Base-by-base conservation (phyloP, 2,113 vertebrate genomes). In the Tretioscincus oriximinensis region DNA sequence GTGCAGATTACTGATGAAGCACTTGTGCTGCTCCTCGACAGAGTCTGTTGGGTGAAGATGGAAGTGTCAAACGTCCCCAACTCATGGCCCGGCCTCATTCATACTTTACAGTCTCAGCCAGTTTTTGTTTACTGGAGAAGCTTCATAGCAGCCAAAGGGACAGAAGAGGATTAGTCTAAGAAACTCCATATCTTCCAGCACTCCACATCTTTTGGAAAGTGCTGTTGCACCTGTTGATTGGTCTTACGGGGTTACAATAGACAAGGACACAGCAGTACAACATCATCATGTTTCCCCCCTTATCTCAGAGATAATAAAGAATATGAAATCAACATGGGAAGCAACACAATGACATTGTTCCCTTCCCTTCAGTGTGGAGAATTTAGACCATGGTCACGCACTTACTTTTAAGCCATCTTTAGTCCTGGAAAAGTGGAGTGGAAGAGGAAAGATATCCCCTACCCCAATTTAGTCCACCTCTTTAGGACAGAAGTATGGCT, bases 21-120 rank as follows among this genome's bases (percentile, higher is more conserved):
- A 92, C 96, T 96, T 95, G 95, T 96, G 92, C 96, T 95, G 96
- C 96, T 95, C 92, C 95, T 96, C 94, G 93, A 95, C 95, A 96
- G 95, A 93, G 94, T 95, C 90, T 65, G 90, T 81, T 93, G 92
- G 94, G 96, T 93, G 88, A 93, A 92, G 95, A 95, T 88, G 92
- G 93, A 96, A 96, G 95, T 95, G 93, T 97, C 94, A 93, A 83
- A 93, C 89, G 90, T 28, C 58, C 86, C 70, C 84, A 80, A 14
- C 93, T 95, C 86, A 79, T 88, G 90, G 83, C 87, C 81, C 85
- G 83, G 81, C 94, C 95, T 85, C 90, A 93, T 85, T 91, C 74
- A 51, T 76, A 84, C 89, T 92, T 85, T 76, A 77, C n/a, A 73
- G 73, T 0, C 0, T 83, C 76, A 65, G 10, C 71, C 68, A 70